A percentile compares a stretch with the other conserved stretches of the same genome.
phyloP scores from a whole-genome alignment of 1,140 invertebrate species.

The Aphelenchoides besseyi region DNA sequence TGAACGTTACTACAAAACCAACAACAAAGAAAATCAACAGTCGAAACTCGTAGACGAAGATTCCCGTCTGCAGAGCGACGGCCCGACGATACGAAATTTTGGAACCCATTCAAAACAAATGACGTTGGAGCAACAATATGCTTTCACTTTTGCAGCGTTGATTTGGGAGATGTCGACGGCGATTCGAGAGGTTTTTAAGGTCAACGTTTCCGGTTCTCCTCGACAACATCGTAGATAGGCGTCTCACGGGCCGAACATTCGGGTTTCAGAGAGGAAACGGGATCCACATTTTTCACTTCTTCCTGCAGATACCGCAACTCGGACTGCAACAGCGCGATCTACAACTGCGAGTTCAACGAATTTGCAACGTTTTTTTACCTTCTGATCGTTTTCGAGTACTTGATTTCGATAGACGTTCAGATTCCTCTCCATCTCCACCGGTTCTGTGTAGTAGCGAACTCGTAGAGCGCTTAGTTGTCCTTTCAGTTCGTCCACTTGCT shows the following conservation, averaged over 20 bases:
- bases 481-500: conserved; percentile 4
- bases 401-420: neutral
- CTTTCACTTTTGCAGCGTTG: too few relatives aligned
- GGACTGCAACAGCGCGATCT: conserved; percentile 8
- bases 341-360: neutral
- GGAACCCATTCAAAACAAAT: too few relatives aligned
- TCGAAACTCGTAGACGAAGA: neutral
- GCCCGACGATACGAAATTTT: too few relatives aligned
- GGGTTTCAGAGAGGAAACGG: conserved; percentile 3
- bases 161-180: too few relatives aligned
- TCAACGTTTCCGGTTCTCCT: too few relatives aligned
- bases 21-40: neutral
- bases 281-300: neutral
- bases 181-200: too few relatives aligned
- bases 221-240: conserved; percentile 2
- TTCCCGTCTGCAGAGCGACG: neutral
- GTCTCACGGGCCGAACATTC: neutral
- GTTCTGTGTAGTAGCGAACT: conserved; percentile 7
- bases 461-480: neutral
- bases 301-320: neutral
- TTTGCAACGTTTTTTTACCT: neutral
- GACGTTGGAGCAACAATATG: too few relatives aligned
- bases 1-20: neutral
- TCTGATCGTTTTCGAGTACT: conserved; percentile 11
- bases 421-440: conserved; percentile 4